phyloP scores from a whole-genome alignment of 2,113 vertebrate species.

The Turnix velox region DNA sequence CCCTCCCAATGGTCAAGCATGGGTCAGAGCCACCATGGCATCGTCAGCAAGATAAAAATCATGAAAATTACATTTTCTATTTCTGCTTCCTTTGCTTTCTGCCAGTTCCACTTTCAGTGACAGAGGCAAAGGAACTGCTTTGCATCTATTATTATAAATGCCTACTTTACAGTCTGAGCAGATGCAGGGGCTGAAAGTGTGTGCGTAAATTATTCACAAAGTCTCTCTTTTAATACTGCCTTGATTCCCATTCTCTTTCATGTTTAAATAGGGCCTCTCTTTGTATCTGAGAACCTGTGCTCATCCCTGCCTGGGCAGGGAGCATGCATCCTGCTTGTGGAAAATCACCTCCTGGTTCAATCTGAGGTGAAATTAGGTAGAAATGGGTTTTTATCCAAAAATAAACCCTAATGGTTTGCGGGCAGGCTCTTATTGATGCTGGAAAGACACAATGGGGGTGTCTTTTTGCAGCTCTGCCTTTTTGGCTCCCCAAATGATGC shows the following conservation, averaged over 20 bases:
- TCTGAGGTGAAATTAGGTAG: background rate
- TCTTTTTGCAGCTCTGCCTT: background rate
- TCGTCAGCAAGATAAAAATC: background rate
- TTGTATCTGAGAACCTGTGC: background rate
- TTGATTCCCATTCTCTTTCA: background rate
- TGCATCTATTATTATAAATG: background rate
- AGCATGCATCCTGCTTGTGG: background rate
- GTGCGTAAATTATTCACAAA: constrained; percentile 45
- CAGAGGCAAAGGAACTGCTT: background rate
- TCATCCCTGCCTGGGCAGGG: background rate
- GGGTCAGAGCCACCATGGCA: background rate
- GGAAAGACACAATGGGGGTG: background rate
- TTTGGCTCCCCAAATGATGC: too few relatives aligned
- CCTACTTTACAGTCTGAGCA: constrained; percentile 20
- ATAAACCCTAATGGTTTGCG: background rate
- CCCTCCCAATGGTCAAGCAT: background rate
- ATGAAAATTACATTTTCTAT: background rate
- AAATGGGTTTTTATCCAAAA: background rate
- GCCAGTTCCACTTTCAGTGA: background rate
- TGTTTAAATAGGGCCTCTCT: background rate
- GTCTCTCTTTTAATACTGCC: background rate
- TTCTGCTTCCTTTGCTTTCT: background rate
- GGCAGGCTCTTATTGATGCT: background rate
- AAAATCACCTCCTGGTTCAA: background rate
- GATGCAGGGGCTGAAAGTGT: background rate